A percentile compares a stretch with the other conserved stretches of the same genome.
Evolutionary conservation across 1,140 invertebrate species (phyloP).

Genomic region (Drosophila lini): DNA sequence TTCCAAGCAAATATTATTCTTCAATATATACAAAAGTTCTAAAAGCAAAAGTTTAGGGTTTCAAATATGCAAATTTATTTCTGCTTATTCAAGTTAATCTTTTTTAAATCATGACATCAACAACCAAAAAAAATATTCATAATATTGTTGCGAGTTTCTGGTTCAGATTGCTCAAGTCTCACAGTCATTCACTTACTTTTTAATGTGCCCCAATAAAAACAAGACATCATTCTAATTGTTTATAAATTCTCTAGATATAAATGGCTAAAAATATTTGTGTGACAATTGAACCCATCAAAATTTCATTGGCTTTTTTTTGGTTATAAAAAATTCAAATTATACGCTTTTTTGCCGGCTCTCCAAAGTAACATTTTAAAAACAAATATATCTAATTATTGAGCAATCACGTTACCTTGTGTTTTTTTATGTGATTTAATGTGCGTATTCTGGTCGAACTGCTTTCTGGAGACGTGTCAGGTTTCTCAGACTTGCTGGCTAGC

Average conservation of each 20-base stretch:
- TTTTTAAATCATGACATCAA: slow-evolving; percentile 27
- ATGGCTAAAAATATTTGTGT: slow-evolving; percentile 20
- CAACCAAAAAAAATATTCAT: not conserved
- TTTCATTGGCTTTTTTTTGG: not conserved
- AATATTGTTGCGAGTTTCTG: slow-evolving; percentile 3
- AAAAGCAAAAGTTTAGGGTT: not conserved
- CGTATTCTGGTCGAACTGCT: slow-evolving; percentile 20
- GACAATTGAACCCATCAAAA: slow-evolving; percentile 32
- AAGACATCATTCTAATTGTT: slow-evolving; percentile 12
- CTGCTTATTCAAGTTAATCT: slow-evolving; percentile 1
- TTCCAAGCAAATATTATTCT: not conserved
- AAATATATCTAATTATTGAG: slow-evolving; percentile 30
- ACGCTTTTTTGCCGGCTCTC: not conserved
- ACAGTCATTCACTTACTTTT: slow-evolving; percentile 1
- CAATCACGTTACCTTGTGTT: slow-evolving; percentile 15
- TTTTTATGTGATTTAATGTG: slow-evolving; percentile 4
- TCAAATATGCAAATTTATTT: slow-evolving; percentile 2
- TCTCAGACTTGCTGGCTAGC: slow-evolving; percentile 37
- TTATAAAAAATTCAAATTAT: slow-evolving; percentile 5
- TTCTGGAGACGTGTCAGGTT: slow-evolving; percentile 38
- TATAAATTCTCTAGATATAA: slow-evolving; percentile 3
- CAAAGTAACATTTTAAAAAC: slow-evolving; percentile 2
- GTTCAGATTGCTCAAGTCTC: not conserved
- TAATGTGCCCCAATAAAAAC: slow-evolving; percentile 13
- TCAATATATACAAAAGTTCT: not conserved